These are phyloP conservation scores for Hypomecis atomaria DNA, from an alignment of 2,888 invertebrate genomes.

Conservation along the genomic window DNA sequence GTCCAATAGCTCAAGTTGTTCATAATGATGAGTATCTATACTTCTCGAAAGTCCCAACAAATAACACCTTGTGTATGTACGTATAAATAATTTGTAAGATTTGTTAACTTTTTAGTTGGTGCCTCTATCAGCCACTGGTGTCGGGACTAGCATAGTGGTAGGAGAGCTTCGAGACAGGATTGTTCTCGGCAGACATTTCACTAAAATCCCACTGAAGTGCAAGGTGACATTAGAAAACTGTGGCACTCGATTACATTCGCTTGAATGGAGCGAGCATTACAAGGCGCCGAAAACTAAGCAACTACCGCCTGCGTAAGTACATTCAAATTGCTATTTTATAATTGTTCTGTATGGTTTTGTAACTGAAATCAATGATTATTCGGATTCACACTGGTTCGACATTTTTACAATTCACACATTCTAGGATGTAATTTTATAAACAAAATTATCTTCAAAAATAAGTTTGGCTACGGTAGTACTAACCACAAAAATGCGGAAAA, in stretches of 20 bases:
- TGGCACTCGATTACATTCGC: slow-evolving; percentile 79
- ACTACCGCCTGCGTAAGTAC: slow-evolving; percentile 56
- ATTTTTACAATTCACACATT: too few relatives aligned
- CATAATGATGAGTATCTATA: too few relatives aligned
- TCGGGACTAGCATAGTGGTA: slow-evolving; percentile 87
- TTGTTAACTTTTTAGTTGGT: slow-evolving; percentile 45
- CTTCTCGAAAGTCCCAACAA: too few relatives aligned
- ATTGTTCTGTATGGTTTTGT: not conserved
- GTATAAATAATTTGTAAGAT: not conserved
- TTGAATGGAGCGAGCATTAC: slow-evolving; percentile 81
- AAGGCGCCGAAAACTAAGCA: slow-evolving; percentile 73
- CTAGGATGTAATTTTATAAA: too few relatives aligned
- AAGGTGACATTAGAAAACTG: slow-evolving; percentile 82
- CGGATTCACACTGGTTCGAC: too few relatives aligned
- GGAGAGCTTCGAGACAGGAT: slow-evolving; percentile 85
- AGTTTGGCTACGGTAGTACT: too few relatives aligned
- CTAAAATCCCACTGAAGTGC: slow-evolving; percentile 74
- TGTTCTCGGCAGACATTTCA: slow-evolving; percentile 86
- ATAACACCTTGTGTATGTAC: not conserved
- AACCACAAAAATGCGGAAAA: too few relatives aligned
- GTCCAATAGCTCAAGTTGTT: too few relatives aligned
- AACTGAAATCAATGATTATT: too few relatives aligned
- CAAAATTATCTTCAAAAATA: too few relatives aligned
- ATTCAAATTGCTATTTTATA: not conserved
- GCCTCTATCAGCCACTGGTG: slow-evolving; percentile 84